Percentiles rank a stretch among this genome's conserved stretches.
Evolutionary conservation across 2,888 invertebrate genomes (phyloP).

Genomic region (Xanthorhoe designata): DNA sequence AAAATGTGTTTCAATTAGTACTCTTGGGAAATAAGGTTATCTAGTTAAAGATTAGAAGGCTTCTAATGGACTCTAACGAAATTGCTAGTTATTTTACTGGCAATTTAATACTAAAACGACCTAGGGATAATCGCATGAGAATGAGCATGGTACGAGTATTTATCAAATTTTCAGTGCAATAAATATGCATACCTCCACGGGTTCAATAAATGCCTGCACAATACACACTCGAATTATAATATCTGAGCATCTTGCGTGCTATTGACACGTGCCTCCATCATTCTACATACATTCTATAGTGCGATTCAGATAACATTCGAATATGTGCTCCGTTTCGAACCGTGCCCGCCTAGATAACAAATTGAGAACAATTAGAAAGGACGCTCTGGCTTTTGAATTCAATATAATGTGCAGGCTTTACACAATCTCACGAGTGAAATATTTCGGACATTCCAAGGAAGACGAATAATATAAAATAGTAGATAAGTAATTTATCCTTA

Average conservation of each 20-base stretch:
- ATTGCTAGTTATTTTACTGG: conserved; percentile 8
- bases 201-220: conserved; percentile 17
- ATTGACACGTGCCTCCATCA: conserved; percentile 9
- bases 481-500: too few relatives aligned
- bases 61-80: neutral
- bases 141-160: neutral
- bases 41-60: neutral
- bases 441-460: too few relatives aligned
- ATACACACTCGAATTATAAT: conserved; percentile 5
- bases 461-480: too few relatives aligned
- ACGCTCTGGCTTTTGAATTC: neutral
- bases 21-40: conserved; percentile 7
- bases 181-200: conserved; percentile 11
- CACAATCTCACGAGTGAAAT: neutral
- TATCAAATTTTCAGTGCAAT: conserved; percentile 8
- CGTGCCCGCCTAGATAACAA: neutral
- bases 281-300: neutral
- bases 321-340: neutral
- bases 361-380: conserved; percentile 1
- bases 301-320: neutral
- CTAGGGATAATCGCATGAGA: neutral
- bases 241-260: conserved; percentile 11
- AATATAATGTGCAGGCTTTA: neutral
- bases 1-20: neutral
- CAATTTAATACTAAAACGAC: neutral